Percentiles rank a stretch among this genome's conserved stretches.
phyloP scores from a whole-genome alignment of 2,888 invertebrate species.

The Proisotoma minuta region DNA sequence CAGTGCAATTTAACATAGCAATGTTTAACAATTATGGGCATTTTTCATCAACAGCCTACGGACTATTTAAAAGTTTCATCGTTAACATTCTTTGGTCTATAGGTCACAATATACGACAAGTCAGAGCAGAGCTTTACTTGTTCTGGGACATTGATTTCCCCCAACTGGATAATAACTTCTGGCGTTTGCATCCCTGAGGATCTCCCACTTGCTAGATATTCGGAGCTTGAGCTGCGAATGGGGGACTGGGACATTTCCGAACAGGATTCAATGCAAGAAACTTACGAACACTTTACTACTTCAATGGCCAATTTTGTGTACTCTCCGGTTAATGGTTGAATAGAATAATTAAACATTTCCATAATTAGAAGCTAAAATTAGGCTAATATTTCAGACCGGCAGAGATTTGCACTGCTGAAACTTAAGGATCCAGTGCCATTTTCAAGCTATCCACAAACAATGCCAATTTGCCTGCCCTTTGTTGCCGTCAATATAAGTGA shows the following conservation, averaged over 20 bases:
- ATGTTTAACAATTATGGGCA: background rate
- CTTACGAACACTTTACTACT: constrained; percentile 18
- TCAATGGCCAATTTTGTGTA: constrained; percentile 13
- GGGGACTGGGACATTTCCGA: constrained; percentile 22
- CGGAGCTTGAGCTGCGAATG: constrained; percentile 13
- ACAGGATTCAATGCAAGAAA: constrained; percentile 12
- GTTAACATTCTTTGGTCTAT: too few species aligned
- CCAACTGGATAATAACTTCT: constrained; percentile 9
- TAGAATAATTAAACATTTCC: too few species aligned
- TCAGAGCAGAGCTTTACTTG: constrained; percentile 1
- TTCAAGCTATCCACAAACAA: constrained; percentile 10
- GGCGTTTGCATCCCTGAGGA: constrained; percentile 9
- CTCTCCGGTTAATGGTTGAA: constrained; percentile 11
- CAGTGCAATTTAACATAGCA: background rate
- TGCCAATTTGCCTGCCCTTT: constrained; percentile 8
- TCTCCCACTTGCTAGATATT: constrained; percentile 2
- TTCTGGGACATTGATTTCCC: constrained; percentile 17
- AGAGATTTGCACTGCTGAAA: constrained; percentile 11
- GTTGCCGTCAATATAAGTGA: background rate
- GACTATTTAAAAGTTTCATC: too few species aligned
- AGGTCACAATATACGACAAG: constrained; percentile 11
- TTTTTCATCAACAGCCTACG: too few species aligned
- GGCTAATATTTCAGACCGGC: too few species aligned
- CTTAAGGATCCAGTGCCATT: constrained; percentile 12
- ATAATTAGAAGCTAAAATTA: too few species aligned